Percentiles rank a stretch among this genome's conserved stretches.
Evolutionary conservation across 2,888 invertebrate species (phyloP).

Genomic region (Trichopoda pennipes): DNA sequence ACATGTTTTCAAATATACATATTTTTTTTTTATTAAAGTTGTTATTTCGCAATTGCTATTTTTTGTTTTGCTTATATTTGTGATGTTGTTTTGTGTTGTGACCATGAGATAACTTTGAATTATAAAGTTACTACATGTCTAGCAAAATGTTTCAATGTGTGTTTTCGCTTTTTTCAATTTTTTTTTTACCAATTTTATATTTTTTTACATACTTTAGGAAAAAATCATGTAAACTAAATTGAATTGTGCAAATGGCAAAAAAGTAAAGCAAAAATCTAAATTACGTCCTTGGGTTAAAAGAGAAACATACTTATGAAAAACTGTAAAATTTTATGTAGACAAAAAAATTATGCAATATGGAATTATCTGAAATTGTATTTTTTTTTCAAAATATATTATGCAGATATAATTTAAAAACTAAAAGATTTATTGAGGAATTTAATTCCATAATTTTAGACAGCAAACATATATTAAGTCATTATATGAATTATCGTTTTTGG

Average conservation of each 20-base stretch:
- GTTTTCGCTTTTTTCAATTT: conserved; percentile 37
- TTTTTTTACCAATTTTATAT: conserved; percentile 34
- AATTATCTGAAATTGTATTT: conserved; percentile 50
- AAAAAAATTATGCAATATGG: conserved; percentile 57
- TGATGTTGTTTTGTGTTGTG: conserved; percentile 64
- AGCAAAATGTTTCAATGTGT: conserved; percentile 16
- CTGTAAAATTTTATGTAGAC: not conserved
- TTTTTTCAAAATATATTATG: conserved; percentile 13
- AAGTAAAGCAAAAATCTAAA: conserved; percentile 24
- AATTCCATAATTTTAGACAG: not conserved
- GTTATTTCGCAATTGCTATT: conserved; percentile 52
- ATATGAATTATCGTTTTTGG: too few species aligned
- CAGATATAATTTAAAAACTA: not conserved
- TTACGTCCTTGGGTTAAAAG: conserved; percentile 64
- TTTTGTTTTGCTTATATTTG: not conserved
- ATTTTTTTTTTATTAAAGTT: conserved; percentile 60
- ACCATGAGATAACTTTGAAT: conserved; percentile 71
- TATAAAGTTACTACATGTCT: conserved; percentile 67
- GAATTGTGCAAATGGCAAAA: conserved; percentile 53
- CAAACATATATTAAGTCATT: too few species aligned
- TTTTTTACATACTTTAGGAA: conserved; percentile 29
- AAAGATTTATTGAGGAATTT: conserved; percentile 38
- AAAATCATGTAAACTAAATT: conserved; percentile 65
- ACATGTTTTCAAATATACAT: conserved; percentile 7
- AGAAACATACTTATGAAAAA: conserved; percentile 2